These are phyloP conservation scores for Pachyramphus minor DNA, from an alignment of 2,113 vertebrate genomes.

Conservation along the genomic window DNA sequence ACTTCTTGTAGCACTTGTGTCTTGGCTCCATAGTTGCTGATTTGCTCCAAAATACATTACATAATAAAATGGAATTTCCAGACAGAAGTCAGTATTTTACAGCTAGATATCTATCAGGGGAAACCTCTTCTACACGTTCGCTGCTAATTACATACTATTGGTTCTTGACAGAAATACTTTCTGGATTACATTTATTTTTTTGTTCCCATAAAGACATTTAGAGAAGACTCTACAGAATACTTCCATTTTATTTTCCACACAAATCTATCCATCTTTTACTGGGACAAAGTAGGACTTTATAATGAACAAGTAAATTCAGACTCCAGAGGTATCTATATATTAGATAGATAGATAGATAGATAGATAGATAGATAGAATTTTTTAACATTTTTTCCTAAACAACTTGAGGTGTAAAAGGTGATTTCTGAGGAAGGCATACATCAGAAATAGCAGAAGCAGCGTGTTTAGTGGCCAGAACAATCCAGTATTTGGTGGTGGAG, in stretches of 20 bases:
- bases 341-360: not conserved
- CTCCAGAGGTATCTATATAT: not conserved
- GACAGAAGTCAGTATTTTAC: constrained; percentile 49
- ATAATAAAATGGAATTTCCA: constrained; percentile 70
- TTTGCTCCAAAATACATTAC: constrained; percentile 56
- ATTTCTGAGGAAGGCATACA: not conserved
- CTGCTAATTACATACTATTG: constrained; percentile 43
- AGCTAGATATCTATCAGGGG: constrained; percentile 30
- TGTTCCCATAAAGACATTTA: constrained; percentile 29
- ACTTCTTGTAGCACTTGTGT: constrained; percentile 52
- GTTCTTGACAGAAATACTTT: constrained; percentile 54
- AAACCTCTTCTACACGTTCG: constrained; percentile 29
- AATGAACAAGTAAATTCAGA: not conserved
- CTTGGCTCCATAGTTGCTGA: constrained; percentile 29
- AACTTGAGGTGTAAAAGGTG: not conserved
- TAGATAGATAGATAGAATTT: not conserved
- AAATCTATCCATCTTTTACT: not conserved
- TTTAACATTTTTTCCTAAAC: not conserved
- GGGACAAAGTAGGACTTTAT: not conserved
- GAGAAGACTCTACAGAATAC: not conserved
- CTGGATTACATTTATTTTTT: constrained; percentile 31
- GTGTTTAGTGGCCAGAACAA: not conserved
- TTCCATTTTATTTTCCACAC: constrained; percentile 11
- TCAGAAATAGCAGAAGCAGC: not conserved
- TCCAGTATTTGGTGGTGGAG: not conserved